Conservation (phyloP, 23 tunicate species). For the Aplidium turbinatum region DNA sequence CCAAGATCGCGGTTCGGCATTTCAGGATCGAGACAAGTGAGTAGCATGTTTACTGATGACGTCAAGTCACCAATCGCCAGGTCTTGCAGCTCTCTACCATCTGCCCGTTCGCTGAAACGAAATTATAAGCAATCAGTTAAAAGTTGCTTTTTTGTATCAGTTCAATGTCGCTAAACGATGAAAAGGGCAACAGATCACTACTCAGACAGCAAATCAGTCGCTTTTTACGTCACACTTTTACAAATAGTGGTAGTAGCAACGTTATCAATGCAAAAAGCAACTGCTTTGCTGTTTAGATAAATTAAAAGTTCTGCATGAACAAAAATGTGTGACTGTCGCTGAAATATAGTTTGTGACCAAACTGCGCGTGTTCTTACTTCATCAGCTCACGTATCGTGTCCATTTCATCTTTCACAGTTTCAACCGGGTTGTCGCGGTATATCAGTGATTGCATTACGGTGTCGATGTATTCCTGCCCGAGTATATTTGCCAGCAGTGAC, state of each 20-base stretch:
- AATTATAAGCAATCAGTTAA: not conserved
- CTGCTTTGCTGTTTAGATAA: too few relatives aligned
- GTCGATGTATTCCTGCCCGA: constrained; percentile 54
- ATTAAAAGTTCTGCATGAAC: too few relatives aligned
- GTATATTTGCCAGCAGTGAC: constrained; percentile 28
- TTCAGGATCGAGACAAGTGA: constrained; percentile 52
- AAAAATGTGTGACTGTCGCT: too few relatives aligned
- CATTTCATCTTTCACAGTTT: constrained; percentile 23
- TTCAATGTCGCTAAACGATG: too few relatives aligned
- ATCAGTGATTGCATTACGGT: constrained; percentile 8
- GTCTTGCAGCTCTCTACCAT: constrained; percentile 23
- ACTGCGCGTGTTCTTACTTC: constrained; percentile 15
- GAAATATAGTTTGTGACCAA: too few relatives aligned
- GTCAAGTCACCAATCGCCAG: constrained; percentile 14
- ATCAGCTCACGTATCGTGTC: constrained; percentile 28
- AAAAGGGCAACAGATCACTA: too few relatives aligned
- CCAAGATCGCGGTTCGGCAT: constrained; percentile 30
- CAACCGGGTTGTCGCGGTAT: constrained; percentile 27
- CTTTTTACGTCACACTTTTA: too few relatives aligned
- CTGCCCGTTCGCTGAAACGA: constrained; percentile 16
- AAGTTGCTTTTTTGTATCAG: too few relatives aligned
- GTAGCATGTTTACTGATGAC: constrained; percentile 37
- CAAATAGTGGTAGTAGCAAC: not conserved
- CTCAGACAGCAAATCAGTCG: too few relatives aligned
- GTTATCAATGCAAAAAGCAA: too few relatives aligned